Evolutionary conservation across 64 coral and sea anemone genomes (phyloP), one percentile per base, ranked within the genome.

Genomic region (Orbicella faveolata): DNA sequence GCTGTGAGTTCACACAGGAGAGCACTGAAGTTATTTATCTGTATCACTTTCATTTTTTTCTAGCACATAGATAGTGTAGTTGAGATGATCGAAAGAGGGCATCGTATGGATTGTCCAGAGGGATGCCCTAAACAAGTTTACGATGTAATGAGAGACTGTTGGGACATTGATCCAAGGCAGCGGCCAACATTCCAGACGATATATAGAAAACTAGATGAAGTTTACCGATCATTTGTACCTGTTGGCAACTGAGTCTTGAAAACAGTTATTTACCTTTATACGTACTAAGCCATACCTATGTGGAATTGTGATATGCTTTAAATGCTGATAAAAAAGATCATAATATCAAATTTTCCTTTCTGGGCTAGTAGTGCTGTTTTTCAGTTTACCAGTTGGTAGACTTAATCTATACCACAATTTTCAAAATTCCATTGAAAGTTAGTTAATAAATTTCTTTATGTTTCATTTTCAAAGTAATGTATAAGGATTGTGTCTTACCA

Each of bases 91-190:
- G 88, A 90, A 39, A 88, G 77, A 68, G 94, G 94, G 34, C 95
- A 98, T 78, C 88, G 96, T 25, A 98, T 98, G 96, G 96, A 98
- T 57, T 67, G 82, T 48, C 96, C 96, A 6, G 96, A 98, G 25
- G 96, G 90, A 8, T 98, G 96, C 37, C 88, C 94, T 17, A 17
- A 73, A 19, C 51, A 77, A 48, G 88, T 98, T 36, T 98, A 89
- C 21, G 16, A 39, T 21, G 83, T 95, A 3, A 98, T 98, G 96
- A 83, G 51, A 14, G 83, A 95, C 21, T 98, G 93, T 61, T 98
- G 96, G 96, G 84, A 95, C 68, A 52, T 93, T 20, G 52, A 75
- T 61, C 94, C 96, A 13, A 88, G 63, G 33, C 51, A 78, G 63
- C 80, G 96, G 83, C 96, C 96, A 79, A 89, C 90, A 51, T 98